phyloP scores from a whole-genome alignment of 2,113 vertebrate genomes.

The Podarcis muralis region DNA sequence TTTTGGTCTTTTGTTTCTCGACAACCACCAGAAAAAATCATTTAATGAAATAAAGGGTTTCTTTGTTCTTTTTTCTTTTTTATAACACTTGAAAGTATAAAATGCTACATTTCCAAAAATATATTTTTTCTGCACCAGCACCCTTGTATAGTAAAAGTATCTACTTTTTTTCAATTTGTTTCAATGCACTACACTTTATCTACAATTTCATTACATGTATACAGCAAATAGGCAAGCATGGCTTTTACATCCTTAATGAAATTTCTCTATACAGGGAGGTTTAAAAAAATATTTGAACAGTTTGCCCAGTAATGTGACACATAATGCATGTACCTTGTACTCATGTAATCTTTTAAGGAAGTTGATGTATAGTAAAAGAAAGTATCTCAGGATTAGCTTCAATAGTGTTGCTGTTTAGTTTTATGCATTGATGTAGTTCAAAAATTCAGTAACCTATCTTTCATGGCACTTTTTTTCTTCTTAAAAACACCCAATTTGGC shows the following conservation, averaged over 20 bases:
- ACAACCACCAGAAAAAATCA: conserved; percentile 89
- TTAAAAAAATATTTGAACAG: conserved; percentile 85
- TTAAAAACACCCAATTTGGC: conserved; percentile 77
- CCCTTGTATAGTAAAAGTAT: conserved; percentile 90
- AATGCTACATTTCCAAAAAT: conserved; percentile 95
- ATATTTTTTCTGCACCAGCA: conserved; percentile 91
- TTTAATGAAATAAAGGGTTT: conserved; percentile 94
- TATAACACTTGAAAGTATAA: conserved; percentile 96
- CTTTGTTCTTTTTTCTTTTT: conserved; percentile 89
- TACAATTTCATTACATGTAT: conserved; percentile 93
- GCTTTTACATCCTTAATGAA: conserved; percentile 94
- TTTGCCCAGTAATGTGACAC: conserved; percentile 88
- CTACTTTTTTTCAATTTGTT: conserved; percentile 84
- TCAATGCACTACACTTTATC: conserved; percentile 89
- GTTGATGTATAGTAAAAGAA: conserved; percentile 75
- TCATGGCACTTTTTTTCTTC: conserved; percentile 79
- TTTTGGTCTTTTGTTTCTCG: conserved; percentile 91
- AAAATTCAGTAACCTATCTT: conserved; percentile 70
- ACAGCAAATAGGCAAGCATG: conserved; percentile 94
- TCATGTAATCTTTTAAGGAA: conserved; percentile 75
- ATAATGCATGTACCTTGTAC: conserved; percentile 90
- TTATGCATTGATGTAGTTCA: conserved; percentile 72
- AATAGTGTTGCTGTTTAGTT: conserved; percentile 78
- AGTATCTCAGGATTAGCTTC: conserved; percentile 71
- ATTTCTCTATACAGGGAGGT: conserved; percentile 86